Evolutionary conservation across 2,797 vertebrate species (phyloP).

Genomic region (Scarus forsteni): DNA sequence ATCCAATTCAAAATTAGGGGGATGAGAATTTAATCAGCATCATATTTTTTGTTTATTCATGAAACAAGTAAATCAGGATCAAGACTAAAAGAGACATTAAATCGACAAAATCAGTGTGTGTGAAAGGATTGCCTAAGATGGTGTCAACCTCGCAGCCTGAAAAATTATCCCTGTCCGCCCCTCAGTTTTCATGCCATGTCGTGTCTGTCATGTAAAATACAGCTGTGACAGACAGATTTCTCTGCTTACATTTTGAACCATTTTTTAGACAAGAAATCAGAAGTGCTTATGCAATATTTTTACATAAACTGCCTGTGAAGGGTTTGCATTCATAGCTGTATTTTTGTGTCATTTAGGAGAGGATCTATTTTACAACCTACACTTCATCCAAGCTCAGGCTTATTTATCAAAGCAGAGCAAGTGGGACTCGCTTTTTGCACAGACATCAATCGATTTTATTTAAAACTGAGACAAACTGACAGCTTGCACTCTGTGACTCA

Average conservation of each 20-base stretch:
- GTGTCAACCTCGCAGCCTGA: too few relatives aligned
- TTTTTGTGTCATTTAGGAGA: not conserved
- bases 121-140: too few relatives aligned
- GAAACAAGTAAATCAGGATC: too few relatives aligned
- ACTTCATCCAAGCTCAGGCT: not conserved
- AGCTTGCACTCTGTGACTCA: slow-evolving; percentile 7
- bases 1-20: too few relatives aligned
- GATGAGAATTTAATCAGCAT: too few relatives aligned
- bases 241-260: not conserved
- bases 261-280: not conserved
- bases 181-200: too few relatives aligned
- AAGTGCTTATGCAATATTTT: not conserved
- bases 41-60: too few relatives aligned
- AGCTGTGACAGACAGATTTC: not conserved
- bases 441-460: slow-evolving; percentile 10
- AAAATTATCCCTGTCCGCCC: too few relatives aligned
- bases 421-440: not conserved
- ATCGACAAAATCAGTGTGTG: too few relatives aligned
- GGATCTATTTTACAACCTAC: not conserved
- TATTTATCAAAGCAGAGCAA: slow-evolving; percentile 2
- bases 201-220: not conserved
- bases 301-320: not conserved
- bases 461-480: slow-evolving; percentile 21
- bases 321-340: not conserved
- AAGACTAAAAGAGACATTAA: too few relatives aligned